phyloP scores from a whole-genome alignment of 2,888 invertebrate genomes.

The Camponotus fellah region DNA sequence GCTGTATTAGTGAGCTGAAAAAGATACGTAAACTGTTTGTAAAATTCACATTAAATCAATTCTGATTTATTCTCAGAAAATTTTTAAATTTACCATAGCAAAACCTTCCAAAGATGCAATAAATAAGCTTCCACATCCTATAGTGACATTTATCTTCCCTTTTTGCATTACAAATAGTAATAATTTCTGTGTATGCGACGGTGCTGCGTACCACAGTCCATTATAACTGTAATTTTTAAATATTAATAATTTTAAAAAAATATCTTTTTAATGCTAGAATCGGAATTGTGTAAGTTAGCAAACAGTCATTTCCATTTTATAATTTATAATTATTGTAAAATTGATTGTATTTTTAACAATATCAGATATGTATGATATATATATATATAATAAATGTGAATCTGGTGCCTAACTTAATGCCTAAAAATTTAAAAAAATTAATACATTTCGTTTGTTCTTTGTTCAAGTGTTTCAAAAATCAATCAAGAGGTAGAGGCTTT shows the following conservation, averaged over 20 bases:
- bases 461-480: too few species aligned
- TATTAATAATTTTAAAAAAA: not conserved
- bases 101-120: constrained; percentile 44
- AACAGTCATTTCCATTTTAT: not conserved
- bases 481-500: too few species aligned
- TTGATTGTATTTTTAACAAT: not conserved
- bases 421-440: too few species aligned
- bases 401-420: too few species aligned
- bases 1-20: constrained; percentile 28
- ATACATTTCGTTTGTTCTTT: too few species aligned
- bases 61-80: not conserved
- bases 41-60: not conserved
- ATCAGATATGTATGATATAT: not conserved
- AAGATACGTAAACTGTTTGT: not conserved
- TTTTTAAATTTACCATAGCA: constrained; percentile 41
- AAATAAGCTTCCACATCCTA: constrained; percentile 4
- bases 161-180: constrained; percentile 40
- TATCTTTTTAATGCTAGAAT: not conserved
- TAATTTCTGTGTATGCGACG: constrained; percentile 36
- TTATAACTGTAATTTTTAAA: constrained; percentile 42
- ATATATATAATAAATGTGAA: too few species aligned
- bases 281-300: not conserved
- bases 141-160: not conserved
- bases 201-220: constrained; percentile 47
- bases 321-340: not conserved